Evolutionary conservation across 1,140 invertebrate genomes (phyloP), one percentile per base, ranked within the genome.

Genomic region (Lineus longissimus): DNA sequence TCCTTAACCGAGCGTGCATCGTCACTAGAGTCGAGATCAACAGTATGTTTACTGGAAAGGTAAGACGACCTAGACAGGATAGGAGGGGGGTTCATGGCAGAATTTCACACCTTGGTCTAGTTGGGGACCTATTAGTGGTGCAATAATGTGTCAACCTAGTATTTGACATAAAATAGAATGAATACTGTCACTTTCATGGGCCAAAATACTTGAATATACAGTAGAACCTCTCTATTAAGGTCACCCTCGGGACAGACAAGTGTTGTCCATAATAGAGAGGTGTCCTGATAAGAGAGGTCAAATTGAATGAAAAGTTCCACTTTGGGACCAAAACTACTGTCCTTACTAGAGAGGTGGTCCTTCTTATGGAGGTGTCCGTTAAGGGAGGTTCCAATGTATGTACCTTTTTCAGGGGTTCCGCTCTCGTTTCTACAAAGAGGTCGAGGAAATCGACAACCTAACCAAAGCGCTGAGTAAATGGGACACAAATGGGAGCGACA

Each of bases 1-100:
- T 75, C 56, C 68, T 76, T 41, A 75, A 75, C 64, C 56, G 75
- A 55, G 73, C 75, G 1, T 75, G 75, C 72, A 76, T 76, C 36
- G 74, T 76, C 7, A 63, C 72, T 19, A 61, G 70, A 25, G 73
- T 76, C 15, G 73, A 76, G 59, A 64, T 74, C 22, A 76, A 76
- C 64, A 74, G 71, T 40, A 31, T 74, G 15, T 71, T 66, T 33
- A 56, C 69, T 23, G 71, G 70, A 25, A 71, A 70, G 67, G 73
- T 73, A 55, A 29, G 47, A 19, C 31, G 30, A 17, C 25, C 17
- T 30, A 15, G 1, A 31, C 56, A 11, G 31, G 15, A 31, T 15
- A 23, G 55, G n/a, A 31, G 23, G n/a, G 29, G 7, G n/a, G 9
- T n/a, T 57, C 27, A 11, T 27, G 6, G 29, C n/a, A 6, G 6